Conservation (phyloP, 2,888 invertebrate species). For the Nephrotoma flavescens region DNA sequence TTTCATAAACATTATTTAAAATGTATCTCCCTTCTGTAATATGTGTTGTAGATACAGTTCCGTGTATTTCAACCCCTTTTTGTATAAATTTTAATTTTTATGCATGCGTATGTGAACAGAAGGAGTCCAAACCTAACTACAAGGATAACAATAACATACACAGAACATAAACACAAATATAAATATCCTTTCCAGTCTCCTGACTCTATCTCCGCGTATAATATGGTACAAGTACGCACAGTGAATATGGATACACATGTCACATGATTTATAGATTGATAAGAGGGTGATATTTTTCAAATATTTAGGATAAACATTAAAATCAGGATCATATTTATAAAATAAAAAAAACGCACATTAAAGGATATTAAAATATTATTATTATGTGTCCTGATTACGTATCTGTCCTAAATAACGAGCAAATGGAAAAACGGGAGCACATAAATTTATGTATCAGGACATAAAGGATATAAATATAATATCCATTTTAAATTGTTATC, state of each 20-base stretch:
- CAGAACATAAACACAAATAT: not conserved
- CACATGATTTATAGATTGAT: slow-evolving; percentile 4
- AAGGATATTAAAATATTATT: not conserved
- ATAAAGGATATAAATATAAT: not conserved
- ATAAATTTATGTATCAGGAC: not conserved
- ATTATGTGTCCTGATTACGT: not conserved
- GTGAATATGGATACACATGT: slow-evolving; percentile 1
- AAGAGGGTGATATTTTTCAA: not conserved
- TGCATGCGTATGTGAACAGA: not conserved
- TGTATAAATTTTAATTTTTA: not conserved
- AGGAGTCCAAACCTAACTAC: not conserved
- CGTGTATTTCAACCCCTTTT: not conserved
- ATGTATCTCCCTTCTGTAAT: not conserved
- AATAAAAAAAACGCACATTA: not conserved
- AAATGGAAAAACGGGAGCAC: not conserved
- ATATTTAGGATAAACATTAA: not conserved
- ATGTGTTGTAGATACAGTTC: not conserved
- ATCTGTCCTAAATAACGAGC: not conserved
- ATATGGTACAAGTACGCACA: not conserved
- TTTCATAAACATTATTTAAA: not conserved
- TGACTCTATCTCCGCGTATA: not conserved
- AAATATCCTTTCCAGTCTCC: not conserved
- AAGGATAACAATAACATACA: not conserved
- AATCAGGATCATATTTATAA: not conserved
- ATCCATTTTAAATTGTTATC: not conserved